Evolutionary conservation across 2,888 invertebrate species (phyloP).

Genomic region (Notodonta ziczac): DNA sequence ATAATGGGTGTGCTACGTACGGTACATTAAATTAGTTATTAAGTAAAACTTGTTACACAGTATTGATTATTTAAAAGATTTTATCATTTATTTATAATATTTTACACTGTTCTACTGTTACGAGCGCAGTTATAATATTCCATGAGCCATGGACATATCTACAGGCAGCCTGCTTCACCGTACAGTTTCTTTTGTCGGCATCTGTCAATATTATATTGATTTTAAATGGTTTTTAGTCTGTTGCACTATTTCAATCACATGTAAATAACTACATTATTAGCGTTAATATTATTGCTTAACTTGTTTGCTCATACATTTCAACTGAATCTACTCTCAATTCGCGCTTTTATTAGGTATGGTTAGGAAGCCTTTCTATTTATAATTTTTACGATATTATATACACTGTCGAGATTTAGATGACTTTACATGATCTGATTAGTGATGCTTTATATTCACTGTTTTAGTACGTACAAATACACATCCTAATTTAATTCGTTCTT

Average conservation of each 20-base stretch:
- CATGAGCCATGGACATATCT: constrained; percentile 16
- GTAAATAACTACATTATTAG: too few species aligned
- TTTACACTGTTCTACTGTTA: constrained; percentile 37
- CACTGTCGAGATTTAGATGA: constrained; percentile 41
- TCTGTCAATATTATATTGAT: constrained; percentile 10
- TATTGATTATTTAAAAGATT: constrained; percentile 32
- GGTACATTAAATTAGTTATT: constrained; percentile 28
- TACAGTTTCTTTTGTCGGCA: constrained; percentile 2
- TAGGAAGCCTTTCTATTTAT: neutral
- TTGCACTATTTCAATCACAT: too few species aligned
- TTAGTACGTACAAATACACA: neutral
- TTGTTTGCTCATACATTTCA: constrained; percentile 39
- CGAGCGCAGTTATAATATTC: constrained; percentile 30
- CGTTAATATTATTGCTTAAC: too few species aligned
- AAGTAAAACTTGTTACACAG: constrained; percentile 41
- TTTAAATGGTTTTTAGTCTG: neutral
- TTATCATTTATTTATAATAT: constrained; percentile 34
- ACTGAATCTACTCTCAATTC: constrained; percentile 42
- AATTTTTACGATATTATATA: constrained; percentile 39
- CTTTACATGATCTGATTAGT: constrained; percentile 30
- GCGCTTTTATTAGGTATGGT: constrained; percentile 20
- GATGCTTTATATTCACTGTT: neutral
- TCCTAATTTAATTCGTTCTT: constrained; percentile 37
- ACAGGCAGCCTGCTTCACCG: constrained; percentile 4
- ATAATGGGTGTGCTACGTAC: constrained; percentile 25